Percentiles rank a stretch among this genome's conserved stretches.
Conservation (phyloP, 2,113 vertebrate genomes). For the Malurus elegans region DNA sequence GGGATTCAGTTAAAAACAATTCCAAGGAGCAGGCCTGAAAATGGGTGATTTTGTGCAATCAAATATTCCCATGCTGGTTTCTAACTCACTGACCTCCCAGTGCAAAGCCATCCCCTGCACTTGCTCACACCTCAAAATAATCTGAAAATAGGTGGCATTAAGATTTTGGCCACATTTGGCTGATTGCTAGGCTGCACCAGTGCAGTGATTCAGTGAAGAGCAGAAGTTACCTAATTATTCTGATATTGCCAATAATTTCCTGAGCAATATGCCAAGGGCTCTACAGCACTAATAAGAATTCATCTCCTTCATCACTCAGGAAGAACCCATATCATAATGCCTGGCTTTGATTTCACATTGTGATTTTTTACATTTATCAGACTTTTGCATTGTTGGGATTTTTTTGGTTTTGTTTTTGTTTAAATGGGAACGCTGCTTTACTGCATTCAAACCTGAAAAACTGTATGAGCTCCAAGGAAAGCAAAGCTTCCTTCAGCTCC, state of each 20-base stretch:
- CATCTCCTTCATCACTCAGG: not conserved
- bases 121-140: not conserved
- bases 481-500: not conserved
- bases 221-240: not conserved
- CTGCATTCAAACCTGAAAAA: not conserved
- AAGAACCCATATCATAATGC: not conserved
- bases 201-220: not conserved
- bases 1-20: not conserved
- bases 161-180: not conserved
- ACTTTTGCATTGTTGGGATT: not conserved
- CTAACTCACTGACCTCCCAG: not conserved
- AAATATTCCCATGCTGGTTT: not conserved
- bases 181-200: not conserved
- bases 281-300: not conserved
- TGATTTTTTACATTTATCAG: not conserved
- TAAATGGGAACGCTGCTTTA: not conserved
- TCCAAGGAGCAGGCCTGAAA: not conserved
- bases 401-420: not conserved
- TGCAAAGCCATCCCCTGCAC: not conserved
- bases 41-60: not conserved
- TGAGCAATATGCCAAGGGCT: not conserved
- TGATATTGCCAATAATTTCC: not conserved
- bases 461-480: not conserved
- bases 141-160: not conserved
- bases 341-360: not conserved